Evolutionary conservation across 1,140 invertebrate genomes (phyloP), one percentile per base, ranked within the genome.

Genomic region (Neodiprion fabricii): DNA sequence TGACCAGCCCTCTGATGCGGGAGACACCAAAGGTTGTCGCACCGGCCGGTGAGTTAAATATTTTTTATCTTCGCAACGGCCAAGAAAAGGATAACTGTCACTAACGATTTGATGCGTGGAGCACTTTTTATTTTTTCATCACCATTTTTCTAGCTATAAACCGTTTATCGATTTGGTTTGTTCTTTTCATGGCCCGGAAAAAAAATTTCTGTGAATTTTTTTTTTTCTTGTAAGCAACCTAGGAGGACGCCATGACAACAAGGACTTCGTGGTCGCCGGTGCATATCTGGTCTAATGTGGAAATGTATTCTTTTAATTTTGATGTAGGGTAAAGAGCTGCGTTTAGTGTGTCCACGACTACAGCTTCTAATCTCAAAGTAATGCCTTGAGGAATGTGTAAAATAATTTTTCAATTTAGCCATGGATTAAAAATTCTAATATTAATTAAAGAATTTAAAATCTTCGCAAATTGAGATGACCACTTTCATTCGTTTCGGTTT

Each of bases 1-100:
- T 99, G 67, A 98, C 98, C n/a, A 98, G 97, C 78, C 96, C 97
- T 12, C 89, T 98, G 67, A 94, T 99, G 91, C 92, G 97, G 61
- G 95, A 96, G 85, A 85, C 89, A 48, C 82, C 87, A 12, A 87
- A 90, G 77, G 79, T 85, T 70, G 76, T 83, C n/a, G 79, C 80
- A 28, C 85, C 87, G 72, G 90, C 90, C 89, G 92, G 91, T 92
- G 84, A 90, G 90, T 86, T 79, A 72, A 81, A 81, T 76, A 74
- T 82, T 82, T 81, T 78, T 75, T 65, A 74, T 81, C 77, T 75
- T 81, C 23, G 76, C 73, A 71, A 82, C 74, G 85, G 86, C 86
- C 88, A 89, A 87, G 87, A 86, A 89, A 88, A 89, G 86, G 82
- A 87, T 86, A 86, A 88, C 73, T 17, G n/a, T 61, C 53, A 61